Evolutionary conservation across 2,113 vertebrate genomes (phyloP), one percentile per base, ranked within the genome.

Genomic region (Lamprotornis superbus): DNA sequence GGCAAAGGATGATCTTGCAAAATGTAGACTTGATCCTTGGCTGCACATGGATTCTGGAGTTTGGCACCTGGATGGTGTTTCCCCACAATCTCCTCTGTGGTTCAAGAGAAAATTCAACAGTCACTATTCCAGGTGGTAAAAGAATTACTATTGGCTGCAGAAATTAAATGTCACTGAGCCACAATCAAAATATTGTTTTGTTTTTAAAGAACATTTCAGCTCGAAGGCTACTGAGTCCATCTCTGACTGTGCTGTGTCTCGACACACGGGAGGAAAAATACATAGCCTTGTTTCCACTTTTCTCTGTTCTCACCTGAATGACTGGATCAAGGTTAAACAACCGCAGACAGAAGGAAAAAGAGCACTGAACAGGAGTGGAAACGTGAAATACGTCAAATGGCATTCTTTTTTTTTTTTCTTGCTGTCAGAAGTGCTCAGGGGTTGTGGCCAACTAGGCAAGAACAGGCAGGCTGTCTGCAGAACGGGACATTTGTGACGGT

Each of bases 341-440:
- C 83, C 80, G 15, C 91, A 96, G 78, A 95, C 94, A 96, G 91
- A 61, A 90, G 86, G 84, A 64, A 95, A 93, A 95, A 93, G 91
- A 81, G 81, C 80, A 18, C 67, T 15, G 60, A 92, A 75, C 37
- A 81, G 75, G 82, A 91, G 49, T 95, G 95, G 94, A 97, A 97
- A 96, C 12, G 71, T 90, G 75, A 95, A 85, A 91, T 55, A 76
- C 71, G 61, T 96, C 94, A 97, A 76, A 82, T 64, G 22, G 44
- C 57, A 52, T 20, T 83, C 2, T 81, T 63, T 65, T 63, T 56
- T 61, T 28, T 50, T 30, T 60, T 33, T 82, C 37, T 24, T 42
- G 39, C 21, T 25, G 7, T 91, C 94, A 96, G 47, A 90, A 35
- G 24, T 16, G 42, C 77, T 88, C n/a, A 53, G 67, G 49, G 55